A percentile compares a stretch with the other conserved stretches of the same genome.
Conservation (phyloP, 2,797 vertebrate genomes). For the Chelon auratus region DNA sequence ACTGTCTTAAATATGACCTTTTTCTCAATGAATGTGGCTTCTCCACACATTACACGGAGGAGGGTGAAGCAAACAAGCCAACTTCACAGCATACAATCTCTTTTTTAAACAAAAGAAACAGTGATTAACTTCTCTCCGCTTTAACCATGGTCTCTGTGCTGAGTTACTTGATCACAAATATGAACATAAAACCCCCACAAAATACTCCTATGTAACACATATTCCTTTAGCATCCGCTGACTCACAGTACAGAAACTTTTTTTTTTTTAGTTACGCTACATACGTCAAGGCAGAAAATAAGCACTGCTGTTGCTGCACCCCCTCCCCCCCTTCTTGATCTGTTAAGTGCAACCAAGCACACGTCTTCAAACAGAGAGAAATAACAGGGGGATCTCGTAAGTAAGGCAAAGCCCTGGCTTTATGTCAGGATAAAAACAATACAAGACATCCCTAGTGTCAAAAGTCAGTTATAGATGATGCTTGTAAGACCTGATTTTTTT, state of each 20-base stretch:
- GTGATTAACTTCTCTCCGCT: conserved; percentile 66
- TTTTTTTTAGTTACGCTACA: conserved; percentile 74
- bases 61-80: conserved; percentile 69
- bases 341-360: conserved; percentile 78
- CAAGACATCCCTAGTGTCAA: conserved; percentile 72
- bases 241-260: conserved; percentile 80
- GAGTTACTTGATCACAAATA: conserved; percentile 76
- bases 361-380: conserved; percentile 73
- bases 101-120: conserved; percentile 84
- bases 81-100: conserved; percentile 80
- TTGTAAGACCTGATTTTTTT: conserved; percentile 78
- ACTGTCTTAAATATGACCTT: conserved; percentile 70
- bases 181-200: conserved; percentile 57
- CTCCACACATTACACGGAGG: conserved; percentile 60
- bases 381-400: conserved; percentile 58
- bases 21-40: conserved; percentile 57
- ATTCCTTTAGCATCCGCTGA: conserved; percentile 81
- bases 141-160: conserved; percentile 77
- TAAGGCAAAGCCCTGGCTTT: conserved; percentile 64
- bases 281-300: conserved; percentile 79
- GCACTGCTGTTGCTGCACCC: conserved; percentile 71
- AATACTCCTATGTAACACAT: conserved; percentile 83
- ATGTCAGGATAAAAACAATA: conserved; percentile 57
- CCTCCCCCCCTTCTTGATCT: conserved; percentile 46
- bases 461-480: conserved; percentile 71